Base-by-base conservation (phyloP, 2,113 vertebrate genomes). In the Anoplopoma fimbria region DNA sequence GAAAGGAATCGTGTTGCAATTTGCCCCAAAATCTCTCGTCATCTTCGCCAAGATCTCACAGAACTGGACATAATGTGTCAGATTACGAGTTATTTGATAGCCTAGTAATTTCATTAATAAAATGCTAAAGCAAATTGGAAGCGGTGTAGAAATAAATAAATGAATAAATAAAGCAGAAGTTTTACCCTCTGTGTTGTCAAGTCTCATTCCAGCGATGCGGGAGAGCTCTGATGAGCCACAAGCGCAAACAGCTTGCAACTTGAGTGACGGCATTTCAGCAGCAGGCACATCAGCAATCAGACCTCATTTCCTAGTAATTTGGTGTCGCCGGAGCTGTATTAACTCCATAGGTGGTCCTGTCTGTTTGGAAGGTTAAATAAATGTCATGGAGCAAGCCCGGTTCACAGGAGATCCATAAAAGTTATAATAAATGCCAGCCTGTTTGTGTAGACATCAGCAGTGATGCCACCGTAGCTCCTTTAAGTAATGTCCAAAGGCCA, bases 291-390 rank as follows among this genome's bases (percentile, higher is more conserved):
- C 86, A 79, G 87, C 91, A 92, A 91, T 94, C 91, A 93, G 82
- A 61, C 47, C 84, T 90, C 90, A 95, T 94, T 94, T 94, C 90
- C 89, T 79, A 49, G 83, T 90, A 92, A 93, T 93, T 89, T 92
- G 69, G 87, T 83, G 84, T 86, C 60, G 86, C 85, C 21, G 72
- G 83, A 38, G 76, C 81, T 80, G 72, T 53, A 89, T 93, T 92
- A 93, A 81, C 90, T 75, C 93, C 78, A 68, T 86, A 84, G 92
- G 94, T 75, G 93, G 91, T 81, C 89, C 87, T 6, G 88, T 93
- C 87, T 92, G 87, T 92, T 87, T 82, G 58, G 77, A 67, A 78
- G 67, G 31, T 60, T 70, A 72, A 78, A 88, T 76, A 87, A 86
- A 87, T 78, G 53, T 73, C 69, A 86, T 17, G 40, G 36, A 83